Base-by-base conservation (phyloP, 2,113 vertebrate genomes). In the Pelmatolapia mariae region DNA sequence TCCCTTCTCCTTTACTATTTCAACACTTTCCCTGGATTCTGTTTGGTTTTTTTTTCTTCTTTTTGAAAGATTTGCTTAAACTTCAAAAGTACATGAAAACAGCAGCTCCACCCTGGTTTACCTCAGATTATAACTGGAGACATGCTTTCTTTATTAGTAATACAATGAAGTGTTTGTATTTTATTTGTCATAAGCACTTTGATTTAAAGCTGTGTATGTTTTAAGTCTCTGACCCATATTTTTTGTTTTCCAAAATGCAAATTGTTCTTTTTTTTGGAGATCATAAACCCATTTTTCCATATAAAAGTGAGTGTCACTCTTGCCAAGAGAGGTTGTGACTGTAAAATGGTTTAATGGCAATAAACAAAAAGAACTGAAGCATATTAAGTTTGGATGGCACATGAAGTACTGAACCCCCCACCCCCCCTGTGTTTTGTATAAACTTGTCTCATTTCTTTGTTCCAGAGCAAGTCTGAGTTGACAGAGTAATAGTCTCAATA, bases 61-160 rank as follows among this genome's bases (percentile, higher is more conserved):
- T 43, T 71, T 71, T 47, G 10, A 19, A 76, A 82, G 63, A 22
- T 78, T 26, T n/a, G 12, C 26, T 31, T 43, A 53, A 63, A 85
- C 18, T 81, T 45, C 7, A 26, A 33, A 19, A n/a, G 19, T 8
- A 40, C 16, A 11, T 19, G 7, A 68, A 52, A 24, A 59, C 15
- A 52, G 43, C 45, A 63, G 43, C 88, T 97, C 96, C 50, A 96
- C 97, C 90, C 95, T 97, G 61, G 94, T 97, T 93, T 97, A 97
- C 91, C 95, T 98, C 93, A 96, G 40, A 47, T 71, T 81, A 96
- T 59, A 94, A 96, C 82, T 82, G 53, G 52, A 61, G 8, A n/a
- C 7, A 38, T 76, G 24, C 56, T 36, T 81, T 86, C 80, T 81
- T 86, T 47, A 81, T 84, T 73, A 81, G 82, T 79, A 81, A 50